Conservation (phyloP, 2,888 invertebrate species). For the Pollenia angustigena region DNA sequence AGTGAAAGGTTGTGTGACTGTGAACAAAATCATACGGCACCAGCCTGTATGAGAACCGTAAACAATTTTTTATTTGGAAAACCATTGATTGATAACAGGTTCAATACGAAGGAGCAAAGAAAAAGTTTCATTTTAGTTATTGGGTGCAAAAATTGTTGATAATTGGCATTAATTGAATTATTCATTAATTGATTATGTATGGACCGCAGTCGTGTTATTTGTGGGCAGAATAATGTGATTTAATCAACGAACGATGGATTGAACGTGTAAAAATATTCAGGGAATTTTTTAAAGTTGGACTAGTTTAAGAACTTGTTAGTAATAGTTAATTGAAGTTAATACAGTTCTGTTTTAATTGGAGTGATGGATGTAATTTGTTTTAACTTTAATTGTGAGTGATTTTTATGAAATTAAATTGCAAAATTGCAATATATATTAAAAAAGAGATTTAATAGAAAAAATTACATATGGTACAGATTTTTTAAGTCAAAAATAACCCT, state of each 20-base stretch:
- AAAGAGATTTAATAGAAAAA: too few species aligned
- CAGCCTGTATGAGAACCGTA: constrained; percentile 4
- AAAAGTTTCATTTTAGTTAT: constrained; percentile 35
- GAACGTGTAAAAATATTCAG: constrained; percentile 34
- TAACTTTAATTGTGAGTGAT: constrained; percentile 12
- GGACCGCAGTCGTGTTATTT: constrained; percentile 10
- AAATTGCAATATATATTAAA: background rate
- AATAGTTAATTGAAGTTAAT: constrained; percentile 36
- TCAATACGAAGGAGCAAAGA: constrained; percentile 36
- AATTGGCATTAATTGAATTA: constrained; percentile 72
- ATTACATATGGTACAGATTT: too few species aligned
- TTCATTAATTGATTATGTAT: constrained; percentile 69
- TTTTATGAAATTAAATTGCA: background rate
- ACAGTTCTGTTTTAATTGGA: background rate
- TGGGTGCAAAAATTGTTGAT: constrained; percentile 57
- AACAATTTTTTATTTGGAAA: constrained; percentile 58
- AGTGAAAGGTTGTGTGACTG: constrained; percentile 66
- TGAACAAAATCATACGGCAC: background rate
- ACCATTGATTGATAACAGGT: constrained; percentile 65
- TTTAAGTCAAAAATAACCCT: too few species aligned
- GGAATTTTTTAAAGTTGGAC: constrained; percentile 42
- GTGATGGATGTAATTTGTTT: constrained; percentile 1
- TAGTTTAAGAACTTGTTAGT: constrained; percentile 33
- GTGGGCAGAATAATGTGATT: constrained; percentile 48
- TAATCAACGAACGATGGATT: background rate